Percentiles rank a stretch among this genome's conserved stretches.
Conservation (phyloP, 2,888 invertebrate genomes). For the Agrilus cyanescens region DNA sequence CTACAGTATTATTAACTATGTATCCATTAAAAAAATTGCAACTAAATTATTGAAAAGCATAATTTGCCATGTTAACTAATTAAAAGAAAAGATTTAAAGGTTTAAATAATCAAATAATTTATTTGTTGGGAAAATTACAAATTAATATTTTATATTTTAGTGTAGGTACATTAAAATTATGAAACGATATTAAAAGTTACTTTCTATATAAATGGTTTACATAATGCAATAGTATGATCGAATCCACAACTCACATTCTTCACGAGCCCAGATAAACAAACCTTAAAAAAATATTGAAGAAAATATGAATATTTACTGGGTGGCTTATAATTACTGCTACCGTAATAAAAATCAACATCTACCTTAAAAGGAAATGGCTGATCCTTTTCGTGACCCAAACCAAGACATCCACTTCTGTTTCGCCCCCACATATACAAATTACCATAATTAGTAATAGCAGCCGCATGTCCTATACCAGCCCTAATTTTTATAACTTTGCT, state of each 20-base stretch:
- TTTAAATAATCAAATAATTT: too few relatives aligned
- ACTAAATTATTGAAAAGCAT: too few relatives aligned
- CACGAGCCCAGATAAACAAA: constrained; percentile 65
- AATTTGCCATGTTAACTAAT: too few relatives aligned
- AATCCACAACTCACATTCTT: constrained; percentile 67
- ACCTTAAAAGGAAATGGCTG: constrained; percentile 83
- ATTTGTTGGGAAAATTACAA: too few relatives aligned
- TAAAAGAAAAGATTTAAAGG: too few relatives aligned
- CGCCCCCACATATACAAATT: constrained; percentile 89
- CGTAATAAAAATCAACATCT: constrained; percentile 3
- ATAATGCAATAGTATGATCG: constrained; percentile 71
- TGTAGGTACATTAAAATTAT: too few relatives aligned
- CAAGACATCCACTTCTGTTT: constrained; percentile 74
- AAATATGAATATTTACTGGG: background rate
- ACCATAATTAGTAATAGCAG: constrained; percentile 70
- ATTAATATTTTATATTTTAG: too few relatives aligned
- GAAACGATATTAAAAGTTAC: too few relatives aligned
- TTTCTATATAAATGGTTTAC: constrained; percentile 53
- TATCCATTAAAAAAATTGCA: too few relatives aligned
- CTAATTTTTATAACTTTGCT: constrained; percentile 51
- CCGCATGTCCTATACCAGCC: constrained; percentile 66
- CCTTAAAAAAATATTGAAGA: constrained; percentile 64
- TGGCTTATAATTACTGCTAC: background rate
- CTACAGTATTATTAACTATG: too few relatives aligned
- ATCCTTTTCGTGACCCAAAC: constrained; percentile 66